Evolutionary conservation across 2,888 invertebrate genomes (phyloP).

Genomic region (Phania funesta): DNA sequence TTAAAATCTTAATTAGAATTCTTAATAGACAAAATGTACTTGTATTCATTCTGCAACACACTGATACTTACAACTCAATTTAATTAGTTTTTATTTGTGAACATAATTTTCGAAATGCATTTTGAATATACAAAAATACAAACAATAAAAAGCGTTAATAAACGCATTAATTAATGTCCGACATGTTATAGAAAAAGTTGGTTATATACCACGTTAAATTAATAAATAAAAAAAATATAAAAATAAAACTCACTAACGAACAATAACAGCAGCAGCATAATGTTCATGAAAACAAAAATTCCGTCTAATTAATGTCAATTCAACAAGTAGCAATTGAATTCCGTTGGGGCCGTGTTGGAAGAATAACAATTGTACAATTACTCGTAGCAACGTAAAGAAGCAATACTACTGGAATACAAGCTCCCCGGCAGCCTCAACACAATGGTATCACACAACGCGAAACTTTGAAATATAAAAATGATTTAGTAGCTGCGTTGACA

Average conservation of each 20-base stretch:
- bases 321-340: constrained; percentile 56
- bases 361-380: constrained; percentile 14
- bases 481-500: too few species aligned
- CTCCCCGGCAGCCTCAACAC: too few species aligned
- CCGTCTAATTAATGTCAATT: constrained; percentile 57
- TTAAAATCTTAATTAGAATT: too few species aligned
- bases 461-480: too few species aligned
- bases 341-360: constrained; percentile 28
- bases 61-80: constrained; percentile 50
- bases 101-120: constrained; percentile 1
- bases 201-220: too few species aligned
- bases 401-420: too few species aligned
- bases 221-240: too few species aligned
- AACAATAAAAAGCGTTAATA: constrained; percentile 51
- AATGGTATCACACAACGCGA: too few species aligned
- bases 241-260: background rate
- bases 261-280: constrained; percentile 2
- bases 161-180: constrained; percentile 44
- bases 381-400: too few species aligned
- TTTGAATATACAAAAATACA: background rate
- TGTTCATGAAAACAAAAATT: constrained; percentile 31
- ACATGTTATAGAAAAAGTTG: too few species aligned
- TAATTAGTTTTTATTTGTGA: constrained; percentile 44
- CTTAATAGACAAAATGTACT: too few species aligned
- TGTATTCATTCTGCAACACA: constrained; percentile 29